Evolutionary conservation across 2,888 invertebrate genomes (phyloP).

Genomic region (Syrista parreyssii): DNA sequence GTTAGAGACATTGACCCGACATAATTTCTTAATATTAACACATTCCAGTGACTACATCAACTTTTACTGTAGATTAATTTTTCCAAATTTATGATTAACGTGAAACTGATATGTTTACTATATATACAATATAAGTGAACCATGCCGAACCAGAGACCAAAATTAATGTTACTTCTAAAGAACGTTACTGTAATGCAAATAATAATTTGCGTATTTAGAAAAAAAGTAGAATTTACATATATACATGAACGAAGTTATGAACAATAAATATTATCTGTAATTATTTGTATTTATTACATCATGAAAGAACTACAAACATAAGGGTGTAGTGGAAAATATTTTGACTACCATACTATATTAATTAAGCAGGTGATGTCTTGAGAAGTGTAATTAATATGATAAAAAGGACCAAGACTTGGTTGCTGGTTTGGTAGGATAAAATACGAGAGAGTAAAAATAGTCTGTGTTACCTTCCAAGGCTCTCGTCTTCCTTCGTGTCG

Average conservation of each 20-base stretch:
- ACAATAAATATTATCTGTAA: neutral
- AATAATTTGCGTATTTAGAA: neutral
- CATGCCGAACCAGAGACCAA: neutral
- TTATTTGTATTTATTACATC: neutral
- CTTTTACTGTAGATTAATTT: neutral
- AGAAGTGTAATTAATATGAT: neutral
- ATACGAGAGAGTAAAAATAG: neutral
- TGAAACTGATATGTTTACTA: neutral
- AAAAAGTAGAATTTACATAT: neutral
- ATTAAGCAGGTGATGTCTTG: neutral
- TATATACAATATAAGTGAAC: neutral
- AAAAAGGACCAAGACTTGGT: neutral
- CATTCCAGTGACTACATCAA: neutral
- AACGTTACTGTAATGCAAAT: no score
- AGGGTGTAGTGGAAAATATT: neutral
- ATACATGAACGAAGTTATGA: neutral
- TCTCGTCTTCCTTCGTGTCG: conserved; percentile 86
- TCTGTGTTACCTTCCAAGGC: conserved; percentile 83
- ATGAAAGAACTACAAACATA: neutral
- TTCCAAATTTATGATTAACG: neutral
- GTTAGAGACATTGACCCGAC: neutral
- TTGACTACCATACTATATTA: neutral
- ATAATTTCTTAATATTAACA: neutral
- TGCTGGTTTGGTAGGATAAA: neutral
- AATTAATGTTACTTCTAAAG: neutral